Conservation (phyloP, 2,888 invertebrate species). For the Aproaerema taeniolella region DNA sequence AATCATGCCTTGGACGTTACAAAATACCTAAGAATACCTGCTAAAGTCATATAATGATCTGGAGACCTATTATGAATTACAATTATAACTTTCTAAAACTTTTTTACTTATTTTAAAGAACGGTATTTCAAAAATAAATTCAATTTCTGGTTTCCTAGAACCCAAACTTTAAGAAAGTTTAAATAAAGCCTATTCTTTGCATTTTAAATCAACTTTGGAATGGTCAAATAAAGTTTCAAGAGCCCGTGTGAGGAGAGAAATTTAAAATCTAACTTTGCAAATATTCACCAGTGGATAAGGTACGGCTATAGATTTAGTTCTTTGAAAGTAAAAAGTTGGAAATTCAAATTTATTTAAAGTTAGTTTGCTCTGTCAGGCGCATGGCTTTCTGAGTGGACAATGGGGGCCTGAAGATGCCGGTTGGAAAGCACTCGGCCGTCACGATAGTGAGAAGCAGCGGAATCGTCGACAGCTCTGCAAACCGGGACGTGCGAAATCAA, state of each 20-base stretch:
- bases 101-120: too few relatives aligned
- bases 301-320: slow-evolving; percentile 4
- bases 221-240: background rate
- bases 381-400: background rate
- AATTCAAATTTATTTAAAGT: slow-evolving; percentile 10
- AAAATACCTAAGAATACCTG: too few relatives aligned
- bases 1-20: too few relatives aligned
- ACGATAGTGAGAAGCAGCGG: slow-evolving; percentile 1
- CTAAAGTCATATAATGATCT: too few relatives aligned
- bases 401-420: background rate
- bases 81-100: too few relatives aligned
- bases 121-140: too few relatives aligned
- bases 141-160: too few relatives aligned
- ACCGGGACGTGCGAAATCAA: slow-evolving; percentile 39
- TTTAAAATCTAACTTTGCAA: slow-evolving; percentile 9
- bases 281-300: slow-evolving; percentile 6
- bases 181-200: too few relatives aligned
- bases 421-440: background rate
- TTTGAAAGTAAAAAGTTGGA: slow-evolving; percentile 4
- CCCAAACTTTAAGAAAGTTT: too few relatives aligned
- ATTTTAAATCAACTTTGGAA: background rate
- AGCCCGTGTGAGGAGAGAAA: slow-evolving; percentile 2
- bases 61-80: too few relatives aligned
- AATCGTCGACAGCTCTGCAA: slow-evolving; percentile 56
- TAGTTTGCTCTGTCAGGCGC: slow-evolving; percentile 4